phyloP scores from a whole-genome alignment of 2,113 vertebrate genomes.

The Gyps fulvus region DNA sequence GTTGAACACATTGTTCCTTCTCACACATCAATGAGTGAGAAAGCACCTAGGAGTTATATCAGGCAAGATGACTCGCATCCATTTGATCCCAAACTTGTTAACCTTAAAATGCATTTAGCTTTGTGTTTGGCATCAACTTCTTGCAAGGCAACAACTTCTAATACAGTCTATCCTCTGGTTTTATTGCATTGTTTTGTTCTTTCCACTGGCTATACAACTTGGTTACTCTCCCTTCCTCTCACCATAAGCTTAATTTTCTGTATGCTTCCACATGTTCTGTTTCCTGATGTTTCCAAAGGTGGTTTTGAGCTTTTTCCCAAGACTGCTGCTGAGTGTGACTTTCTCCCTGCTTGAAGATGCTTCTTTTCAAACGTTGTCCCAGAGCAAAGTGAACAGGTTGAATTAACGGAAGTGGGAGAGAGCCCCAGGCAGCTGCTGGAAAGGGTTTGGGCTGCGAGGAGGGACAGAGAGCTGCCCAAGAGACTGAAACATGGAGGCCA shows the following conservation, averaged over 20 bases:
- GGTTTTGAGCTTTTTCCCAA: background rate
- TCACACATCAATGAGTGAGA: background rate
- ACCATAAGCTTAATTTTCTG: background rate
- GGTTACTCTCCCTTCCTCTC: background rate
- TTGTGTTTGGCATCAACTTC: background rate
- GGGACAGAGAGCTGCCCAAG: background rate
- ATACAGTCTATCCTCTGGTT: background rate
- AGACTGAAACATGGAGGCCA: background rate
- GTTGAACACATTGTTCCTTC: background rate
- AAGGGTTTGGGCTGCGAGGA: background rate
- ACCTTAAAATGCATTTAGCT: background rate
- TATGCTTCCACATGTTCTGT: background rate
- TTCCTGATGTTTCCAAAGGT: background rate
- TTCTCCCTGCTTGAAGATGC: background rate
- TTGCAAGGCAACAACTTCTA: background rate
- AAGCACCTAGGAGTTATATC: background rate
- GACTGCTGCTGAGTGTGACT: background rate
- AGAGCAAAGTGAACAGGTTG: background rate
- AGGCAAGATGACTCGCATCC: background rate
- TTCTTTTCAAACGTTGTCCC: background rate
- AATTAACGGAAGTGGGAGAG: background rate
- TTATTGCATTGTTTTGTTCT: background rate
- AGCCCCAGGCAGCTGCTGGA: background rate
- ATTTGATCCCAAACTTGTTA: background rate
- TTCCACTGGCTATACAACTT: background rate